Evolutionary conservation across 1,140 invertebrate genomes (phyloP).

Genomic region (Gonioctena quinquepunctata): DNA sequence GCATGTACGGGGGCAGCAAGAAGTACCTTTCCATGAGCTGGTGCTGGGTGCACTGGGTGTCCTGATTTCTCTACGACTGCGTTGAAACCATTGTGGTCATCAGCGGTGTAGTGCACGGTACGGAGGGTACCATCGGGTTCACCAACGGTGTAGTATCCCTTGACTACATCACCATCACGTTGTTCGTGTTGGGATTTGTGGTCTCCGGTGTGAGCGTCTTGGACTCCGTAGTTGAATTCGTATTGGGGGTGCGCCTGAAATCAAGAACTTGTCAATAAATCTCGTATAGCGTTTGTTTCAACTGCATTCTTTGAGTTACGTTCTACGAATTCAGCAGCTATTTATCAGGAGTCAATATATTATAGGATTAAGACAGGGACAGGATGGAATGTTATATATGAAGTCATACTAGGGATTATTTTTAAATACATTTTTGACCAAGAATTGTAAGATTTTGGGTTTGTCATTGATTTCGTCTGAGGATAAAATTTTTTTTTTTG

Average conservation of each 20-base stretch:
- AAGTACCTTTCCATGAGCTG: neutral
- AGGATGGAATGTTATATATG: no score
- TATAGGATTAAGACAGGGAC: no score
- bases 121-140: constrained; percentile 51
- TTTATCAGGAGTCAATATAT: no score
- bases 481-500: no score
- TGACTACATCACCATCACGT: constrained; percentile 57
- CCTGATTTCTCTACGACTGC: constrained; percentile 47
- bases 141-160: constrained; percentile 48
- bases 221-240: constrained; percentile 72
- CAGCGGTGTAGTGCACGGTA: constrained; percentile 68
- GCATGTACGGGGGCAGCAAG: neutral
- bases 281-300: no score
- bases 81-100: constrained; percentile 50
- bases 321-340: no score
- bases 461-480: no score
- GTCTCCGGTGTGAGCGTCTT: constrained; percentile 71
- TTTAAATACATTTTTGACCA: no score
- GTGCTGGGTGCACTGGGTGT: constrained; percentile 49
- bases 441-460: no score
- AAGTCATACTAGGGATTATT: no score
- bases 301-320: no score
- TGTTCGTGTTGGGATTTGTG: constrained; percentile 64
- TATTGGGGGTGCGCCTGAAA: constrained; percentile 66
- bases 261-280: no score